These are phyloP conservation scores for Lagria hirta DNA, from an alignment of 2,888 invertebrate species.

Conservation along the genomic window DNA sequence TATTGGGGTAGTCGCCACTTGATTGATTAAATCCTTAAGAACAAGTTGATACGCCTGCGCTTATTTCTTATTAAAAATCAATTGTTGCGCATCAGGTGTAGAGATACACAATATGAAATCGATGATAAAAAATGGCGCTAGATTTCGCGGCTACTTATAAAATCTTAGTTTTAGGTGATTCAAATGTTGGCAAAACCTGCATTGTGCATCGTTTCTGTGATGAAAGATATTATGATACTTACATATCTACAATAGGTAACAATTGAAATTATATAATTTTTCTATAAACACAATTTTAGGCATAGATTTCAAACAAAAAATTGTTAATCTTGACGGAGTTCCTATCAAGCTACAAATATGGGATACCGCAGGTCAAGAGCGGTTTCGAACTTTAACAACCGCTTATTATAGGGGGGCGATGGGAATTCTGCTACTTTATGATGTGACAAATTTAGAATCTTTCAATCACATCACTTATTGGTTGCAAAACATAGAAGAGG, in stretches of 20 bases:
- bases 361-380: conserved; percentile 81
- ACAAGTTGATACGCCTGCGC: conserved; percentile 20
- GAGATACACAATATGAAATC: conserved; percentile 32
- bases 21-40: too few species aligned
- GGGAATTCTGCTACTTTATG: conserved; percentile 90
- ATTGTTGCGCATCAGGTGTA: conserved; percentile 33
- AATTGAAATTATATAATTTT: conserved; percentile 26
- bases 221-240: conserved; percentile 86
- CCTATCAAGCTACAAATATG: conserved; percentile 84
- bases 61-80: conserved; percentile 33
- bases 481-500: conserved; percentile 88
- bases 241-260: conserved; percentile 89
- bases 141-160: conserved; percentile 87
- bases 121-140: conserved; percentile 66
- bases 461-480: conserved; percentile 89
- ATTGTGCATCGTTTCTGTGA: conserved; percentile 88
- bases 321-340: conserved; percentile 82
- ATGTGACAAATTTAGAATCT: conserved; percentile 86
- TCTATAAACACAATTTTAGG: conserved; percentile 61
- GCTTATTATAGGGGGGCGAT: conserved; percentile 89
- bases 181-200: conserved; percentile 88
- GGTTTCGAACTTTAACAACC: conserved; percentile 79
- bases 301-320: conserved; percentile 88
- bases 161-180: conserved; percentile 82
- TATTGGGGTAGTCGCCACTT: too few species aligned